Conservation (phyloP, 1,140 invertebrate species). For the Cataglyphis hispanica region DNA sequence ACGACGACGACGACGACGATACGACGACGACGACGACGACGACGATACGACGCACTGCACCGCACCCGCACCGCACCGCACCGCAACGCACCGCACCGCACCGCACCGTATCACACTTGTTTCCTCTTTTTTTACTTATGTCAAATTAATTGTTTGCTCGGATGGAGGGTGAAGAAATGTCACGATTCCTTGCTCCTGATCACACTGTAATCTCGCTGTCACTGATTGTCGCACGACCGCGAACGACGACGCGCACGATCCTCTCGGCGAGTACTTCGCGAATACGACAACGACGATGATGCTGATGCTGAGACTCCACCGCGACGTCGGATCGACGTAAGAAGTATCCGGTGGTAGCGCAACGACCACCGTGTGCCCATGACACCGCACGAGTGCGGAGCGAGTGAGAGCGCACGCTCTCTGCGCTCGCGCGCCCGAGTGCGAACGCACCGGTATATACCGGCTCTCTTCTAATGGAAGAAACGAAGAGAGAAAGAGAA, state of each 20-base stretch:
- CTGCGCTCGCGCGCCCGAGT: slow-evolving; percentile 74
- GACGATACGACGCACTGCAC: background rate
- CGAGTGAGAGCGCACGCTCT: slow-evolving; percentile 79
- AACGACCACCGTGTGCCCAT: slow-evolving; percentile 81
- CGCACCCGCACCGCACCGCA: background rate
- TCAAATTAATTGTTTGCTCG: background rate
- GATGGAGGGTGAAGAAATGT: too few species aligned
- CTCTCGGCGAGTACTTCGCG: slow-evolving; percentile 6
- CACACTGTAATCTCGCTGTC: slow-evolving; percentile 35
- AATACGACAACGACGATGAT: slow-evolving; percentile 20
- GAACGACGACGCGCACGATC: slow-evolving; percentile 21
- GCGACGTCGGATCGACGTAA: slow-evolving; percentile 72
- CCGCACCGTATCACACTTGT: background rate
- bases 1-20: slow-evolving; percentile 29
- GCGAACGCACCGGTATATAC: slow-evolving; percentile 62
- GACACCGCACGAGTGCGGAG: slow-evolving; percentile 78
- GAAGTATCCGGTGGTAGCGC: slow-evolving; percentile 70
- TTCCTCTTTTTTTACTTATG: background rate
- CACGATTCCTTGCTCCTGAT: background rate
- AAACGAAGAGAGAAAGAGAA: slow-evolving; percentile 45
- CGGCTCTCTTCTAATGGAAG: slow-evolving; percentile 45
- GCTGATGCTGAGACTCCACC: slow-evolving; percentile 33
- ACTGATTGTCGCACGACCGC: slow-evolving; percentile 45
- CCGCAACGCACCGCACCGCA: background rate
- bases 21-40: slow-evolving; percentile 30